phyloP scores from a whole-genome alignment of 1,140 invertebrate genomes.

The Oryctes rhinoceros region DNA sequence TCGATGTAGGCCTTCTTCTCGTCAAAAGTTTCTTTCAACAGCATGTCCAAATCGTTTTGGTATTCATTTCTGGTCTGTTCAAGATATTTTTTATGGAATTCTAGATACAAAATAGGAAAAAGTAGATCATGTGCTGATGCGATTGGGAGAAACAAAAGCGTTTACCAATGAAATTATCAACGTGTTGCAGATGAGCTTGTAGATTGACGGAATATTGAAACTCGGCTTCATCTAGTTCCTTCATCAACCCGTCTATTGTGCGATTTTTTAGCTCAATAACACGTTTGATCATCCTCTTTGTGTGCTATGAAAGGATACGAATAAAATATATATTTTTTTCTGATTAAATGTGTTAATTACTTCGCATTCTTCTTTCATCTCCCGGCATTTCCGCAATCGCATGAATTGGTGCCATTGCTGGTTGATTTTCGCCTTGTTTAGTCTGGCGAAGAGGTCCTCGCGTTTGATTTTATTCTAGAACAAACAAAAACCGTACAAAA shows the following conservation, averaged over 20 bases:
- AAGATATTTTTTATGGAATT: slow-evolving; percentile 52
- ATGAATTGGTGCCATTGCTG: slow-evolving; percentile 82
- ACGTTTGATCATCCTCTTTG: slow-evolving; percentile 69
- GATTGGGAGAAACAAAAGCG: slow-evolving; percentile 55
- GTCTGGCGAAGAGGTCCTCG: slow-evolving; percentile 78
- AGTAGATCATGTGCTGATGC: slow-evolving; percentile 64
- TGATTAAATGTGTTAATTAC: slow-evolving; percentile 53
- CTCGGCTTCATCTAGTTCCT: slow-evolving; percentile 73
- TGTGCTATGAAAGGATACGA: slow-evolving; percentile 59
- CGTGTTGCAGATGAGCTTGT: slow-evolving; percentile 73
- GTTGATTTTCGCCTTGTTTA: slow-evolving; percentile 84
- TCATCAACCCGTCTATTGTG: slow-evolving; percentile 69
- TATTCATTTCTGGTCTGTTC: slow-evolving; percentile 52
- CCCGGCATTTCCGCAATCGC: slow-evolving; percentile 76
- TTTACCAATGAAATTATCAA: slow-evolving; percentile 73
- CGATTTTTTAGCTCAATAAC: slow-evolving; percentile 71
- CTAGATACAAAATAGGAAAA: slow-evolving; percentile 41
- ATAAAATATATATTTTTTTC: not conserved
- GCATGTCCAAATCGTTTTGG: slow-evolving; percentile 49
- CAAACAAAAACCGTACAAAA: too few relatives aligned
- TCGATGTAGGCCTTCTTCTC: slow-evolving; percentile 45
- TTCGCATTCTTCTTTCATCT: slow-evolving; percentile 73
- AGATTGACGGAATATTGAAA: slow-evolving; percentile 73
- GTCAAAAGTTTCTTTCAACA: slow-evolving; percentile 44
- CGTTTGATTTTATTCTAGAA: slow-evolving; percentile 76